phyloP scores from a whole-genome alignment of 2,888 invertebrate species.

The Drosophila hamatofila region DNA sequence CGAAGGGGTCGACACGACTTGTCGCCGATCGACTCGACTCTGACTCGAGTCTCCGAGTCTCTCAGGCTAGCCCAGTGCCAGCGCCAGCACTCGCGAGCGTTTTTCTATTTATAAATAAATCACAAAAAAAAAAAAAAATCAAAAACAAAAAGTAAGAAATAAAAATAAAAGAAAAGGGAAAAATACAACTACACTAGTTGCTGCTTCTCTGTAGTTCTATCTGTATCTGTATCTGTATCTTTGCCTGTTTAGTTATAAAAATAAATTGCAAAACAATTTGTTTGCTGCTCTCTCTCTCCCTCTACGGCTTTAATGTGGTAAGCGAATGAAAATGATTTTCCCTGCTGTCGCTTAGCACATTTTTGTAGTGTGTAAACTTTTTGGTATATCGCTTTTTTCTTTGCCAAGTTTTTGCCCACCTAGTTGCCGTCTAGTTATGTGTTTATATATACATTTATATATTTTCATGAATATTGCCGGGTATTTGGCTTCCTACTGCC shows the following conservation, averaged over 20 bases:
- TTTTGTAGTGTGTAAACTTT: constrained; percentile 29
- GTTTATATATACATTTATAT: constrained; percentile 1
- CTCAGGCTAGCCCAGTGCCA: constrained; percentile 32
- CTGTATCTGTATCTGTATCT: constrained; percentile 45
- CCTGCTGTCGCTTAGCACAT: constrained; percentile 69
- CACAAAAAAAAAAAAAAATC: constrained; percentile 36
- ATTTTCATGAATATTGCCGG: constrained; percentile 15
- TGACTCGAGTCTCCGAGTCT: constrained; percentile 23
- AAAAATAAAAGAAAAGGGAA: constrained; percentile 30
- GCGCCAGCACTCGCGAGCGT: constrained; percentile 39
- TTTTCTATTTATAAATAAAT: constrained; percentile 73
- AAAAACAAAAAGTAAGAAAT: constrained; percentile 28
- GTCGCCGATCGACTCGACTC: constrained; percentile 56
- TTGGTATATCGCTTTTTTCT: constrained; percentile 19
- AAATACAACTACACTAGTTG: constrained; percentile 40
- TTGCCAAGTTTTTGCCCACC: constrained; percentile 45
- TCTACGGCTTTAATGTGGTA: constrained; percentile 35
- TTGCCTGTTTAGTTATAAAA: constrained; percentile 68
- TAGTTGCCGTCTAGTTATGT: constrained; percentile 23
- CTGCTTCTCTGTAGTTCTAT: constrained; percentile 33
- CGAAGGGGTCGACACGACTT: constrained; percentile 46
- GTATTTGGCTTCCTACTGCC: constrained; percentile 41
- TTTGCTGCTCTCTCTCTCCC: constrained; percentile 37
- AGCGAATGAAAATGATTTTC: constrained; percentile 66
- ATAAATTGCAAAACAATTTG: constrained; percentile 76